Percentiles rank a stretch among this genome's conserved stretches.
Evolutionary conservation across 2,797 vertebrate genomes (phyloP).

Genomic region (Xiphorhynchus erythropygius): DNA sequence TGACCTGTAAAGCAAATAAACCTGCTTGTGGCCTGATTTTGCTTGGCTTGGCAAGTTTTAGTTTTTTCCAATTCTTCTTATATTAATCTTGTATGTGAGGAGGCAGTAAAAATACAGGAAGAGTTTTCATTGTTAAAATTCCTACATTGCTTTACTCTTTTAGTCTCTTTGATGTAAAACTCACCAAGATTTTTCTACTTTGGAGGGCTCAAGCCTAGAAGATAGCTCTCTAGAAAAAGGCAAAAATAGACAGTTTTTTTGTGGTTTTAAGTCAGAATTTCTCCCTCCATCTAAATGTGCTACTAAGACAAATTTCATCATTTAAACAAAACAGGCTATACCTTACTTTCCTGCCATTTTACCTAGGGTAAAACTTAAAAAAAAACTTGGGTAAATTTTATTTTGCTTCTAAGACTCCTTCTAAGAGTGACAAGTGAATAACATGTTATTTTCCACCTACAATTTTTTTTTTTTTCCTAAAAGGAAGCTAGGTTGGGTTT

Average conservation of each 20-base stretch:
- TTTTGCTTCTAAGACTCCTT: background rate
- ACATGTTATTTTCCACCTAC: background rate
- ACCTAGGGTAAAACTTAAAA: background rate
- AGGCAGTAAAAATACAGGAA: background rate
- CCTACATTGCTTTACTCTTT: background rate
- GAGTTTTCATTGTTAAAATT: slow-evolving; percentile 13
- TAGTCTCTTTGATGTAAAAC: slow-evolving; percentile 9
- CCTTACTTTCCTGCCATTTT: background rate
- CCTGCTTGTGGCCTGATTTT: slow-evolving; percentile 11
- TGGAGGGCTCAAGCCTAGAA: background rate
- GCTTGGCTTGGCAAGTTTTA: background rate
- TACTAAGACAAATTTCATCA: background rate
- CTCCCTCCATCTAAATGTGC: background rate
- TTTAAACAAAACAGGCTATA: background rate
- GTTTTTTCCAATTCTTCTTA: background rate
- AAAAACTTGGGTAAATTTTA: too few species aligned
- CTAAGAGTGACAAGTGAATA: background rate
- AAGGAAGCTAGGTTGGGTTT: background rate
- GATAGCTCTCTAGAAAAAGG: background rate
- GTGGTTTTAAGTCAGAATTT: background rate
- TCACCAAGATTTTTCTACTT: background rate
- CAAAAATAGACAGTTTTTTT: background rate
- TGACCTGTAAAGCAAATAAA: slow-evolving; percentile 40
- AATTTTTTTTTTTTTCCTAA: slow-evolving; percentile 26
- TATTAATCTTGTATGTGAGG: slow-evolving; percentile 22